Evolutionary conservation across 2,888 invertebrate species (phyloP), one percentile per base, ranked within the genome.

Genomic region (Brachynemurus nebulosus): DNA sequence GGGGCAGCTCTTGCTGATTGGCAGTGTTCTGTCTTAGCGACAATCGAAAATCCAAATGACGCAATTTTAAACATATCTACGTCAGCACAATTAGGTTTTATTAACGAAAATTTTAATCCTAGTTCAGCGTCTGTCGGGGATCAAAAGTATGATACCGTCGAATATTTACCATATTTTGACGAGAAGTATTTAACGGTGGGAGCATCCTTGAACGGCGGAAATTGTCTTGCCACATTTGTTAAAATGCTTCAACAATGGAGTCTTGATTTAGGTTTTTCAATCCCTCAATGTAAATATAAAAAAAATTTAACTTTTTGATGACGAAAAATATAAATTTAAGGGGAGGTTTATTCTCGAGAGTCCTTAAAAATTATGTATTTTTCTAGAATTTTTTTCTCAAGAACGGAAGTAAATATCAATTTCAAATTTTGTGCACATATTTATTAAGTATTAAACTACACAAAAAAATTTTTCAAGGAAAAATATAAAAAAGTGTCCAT

Each of bases 51-150:
- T 47, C 60, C 65, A 45, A 66, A 72, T 43, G 80, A 82, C 59
- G 78, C 82, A 50, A 81, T 86, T 27, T 63, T 89, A 49, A 90
- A 89, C 59, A 80, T 91, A 58, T 86, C 89, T 27, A 91, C 90
- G 4, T 89, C 89, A 3, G 85, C 86, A 19, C 90, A 91, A 64
- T 68, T 90, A 41, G 79, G 82, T 2, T 82, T 85, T 58, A 72
- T 83, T n/a, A 74, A 72, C 20, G 68, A 74, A 45, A 62, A 63
- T 16, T 74, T 72, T 48, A 61, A 65, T 46, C 70, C 73, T 46
- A 58, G 69, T 49, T 64, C 64, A 50, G 61, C 50, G 37, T 58
- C 56, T 19, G 53, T 46, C 16, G 44, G 50, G 12, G 51, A 50
- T 14, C 55, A 57, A 6, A 56, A 59, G 14, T 59, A 59, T 2